Evolutionary conservation across 2,888 invertebrate species (phyloP), one percentile per base, ranked within the genome.

Genomic region (Griposia aprilina): DNA sequence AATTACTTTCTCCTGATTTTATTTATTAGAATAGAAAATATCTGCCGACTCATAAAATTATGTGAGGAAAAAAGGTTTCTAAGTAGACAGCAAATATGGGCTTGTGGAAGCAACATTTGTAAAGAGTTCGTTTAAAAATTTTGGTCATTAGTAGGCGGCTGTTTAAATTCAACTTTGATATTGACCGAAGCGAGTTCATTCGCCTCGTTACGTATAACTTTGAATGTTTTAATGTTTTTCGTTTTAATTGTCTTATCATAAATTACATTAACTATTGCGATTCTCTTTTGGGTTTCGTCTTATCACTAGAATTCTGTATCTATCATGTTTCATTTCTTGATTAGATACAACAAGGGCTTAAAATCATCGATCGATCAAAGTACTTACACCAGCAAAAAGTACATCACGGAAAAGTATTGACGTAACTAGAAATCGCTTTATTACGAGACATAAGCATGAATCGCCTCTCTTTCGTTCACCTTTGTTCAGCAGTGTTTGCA

Each of bases 1-100:
- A 92, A 91, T 90, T 86, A 92, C 94, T 95, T 95, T 95, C 95
- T 93, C 93, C 88, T 90, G 11, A 73, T 79, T 75, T 20, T 78
- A 78, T 83, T 77, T 87, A 84, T 80, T 76, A 77, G 26, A 65
- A 67, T 79, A 48, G 10, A 72, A 76, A 78, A 72, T 52, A 77
- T 65, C 50, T 76, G 72, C 67, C 11, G 6, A 48, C 74, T 84
- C 78, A 84, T 60, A 59, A 71, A 57, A 67, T 66, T 6, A 62
- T 60, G 26, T 65, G 41, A 36, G 30, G 52, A 74, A 52, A 59
- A 66, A 83, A 68, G 13, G 10, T 60, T 77, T 74, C 20, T 48
- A 65, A 62, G 59, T 63, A n/a, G n/a, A 36, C 52, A 76, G 55
- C 66, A 60, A 78, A 83, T 78, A 74, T 80, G 78, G 77, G 41